Percentiles rank a stretch among this genome's conserved stretches.
Evolutionary conservation across 2,797 vertebrate genomes (phyloP).

Genomic region (Neosilurus mollespiculum): DNA sequence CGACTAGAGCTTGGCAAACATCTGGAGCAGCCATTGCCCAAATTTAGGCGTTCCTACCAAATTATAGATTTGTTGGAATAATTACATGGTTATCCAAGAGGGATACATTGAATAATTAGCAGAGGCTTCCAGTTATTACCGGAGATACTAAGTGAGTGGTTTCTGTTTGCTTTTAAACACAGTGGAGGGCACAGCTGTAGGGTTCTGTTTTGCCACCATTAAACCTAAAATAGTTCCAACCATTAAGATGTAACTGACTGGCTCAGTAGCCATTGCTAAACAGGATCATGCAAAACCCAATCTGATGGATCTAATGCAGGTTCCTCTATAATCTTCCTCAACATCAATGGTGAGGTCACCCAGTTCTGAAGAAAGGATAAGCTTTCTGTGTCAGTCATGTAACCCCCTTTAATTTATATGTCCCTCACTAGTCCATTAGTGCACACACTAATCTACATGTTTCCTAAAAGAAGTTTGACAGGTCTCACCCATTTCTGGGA

Average conservation of each 20-base stretch:
- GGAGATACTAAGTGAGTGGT: neutral
- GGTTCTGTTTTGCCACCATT: neutral
- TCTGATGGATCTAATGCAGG: neutral
- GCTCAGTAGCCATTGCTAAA: neutral
- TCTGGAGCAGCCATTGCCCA: constrained; percentile 5
- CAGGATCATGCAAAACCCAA: neutral
- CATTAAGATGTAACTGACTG: neutral
- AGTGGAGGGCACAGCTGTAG: neutral
- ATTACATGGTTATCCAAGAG: constrained; percentile 11
- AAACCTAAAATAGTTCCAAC: neutral
- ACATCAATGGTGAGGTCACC: neutral
- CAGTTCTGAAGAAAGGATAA: neutral
- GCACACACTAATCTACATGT: neutral
- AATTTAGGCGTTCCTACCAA: neutral
- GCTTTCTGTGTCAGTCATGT: neutral
- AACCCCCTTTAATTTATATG: neutral
- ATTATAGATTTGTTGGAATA: constrained; percentile 21
- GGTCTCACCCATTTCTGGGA: neutral
- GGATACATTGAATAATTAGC: constrained; percentile 17
- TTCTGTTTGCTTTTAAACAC: constrained; percentile 8
- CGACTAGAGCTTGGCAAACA: constrained; percentile 8
- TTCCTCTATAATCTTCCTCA: neutral
- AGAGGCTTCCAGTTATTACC: neutral
- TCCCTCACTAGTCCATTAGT: neutral
- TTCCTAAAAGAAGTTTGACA: neutral